Evolutionary conservation across 2,888 invertebrate species (phyloP), one percentile per base, ranked within the genome.

Genomic region (Desoria tigrina): DNA sequence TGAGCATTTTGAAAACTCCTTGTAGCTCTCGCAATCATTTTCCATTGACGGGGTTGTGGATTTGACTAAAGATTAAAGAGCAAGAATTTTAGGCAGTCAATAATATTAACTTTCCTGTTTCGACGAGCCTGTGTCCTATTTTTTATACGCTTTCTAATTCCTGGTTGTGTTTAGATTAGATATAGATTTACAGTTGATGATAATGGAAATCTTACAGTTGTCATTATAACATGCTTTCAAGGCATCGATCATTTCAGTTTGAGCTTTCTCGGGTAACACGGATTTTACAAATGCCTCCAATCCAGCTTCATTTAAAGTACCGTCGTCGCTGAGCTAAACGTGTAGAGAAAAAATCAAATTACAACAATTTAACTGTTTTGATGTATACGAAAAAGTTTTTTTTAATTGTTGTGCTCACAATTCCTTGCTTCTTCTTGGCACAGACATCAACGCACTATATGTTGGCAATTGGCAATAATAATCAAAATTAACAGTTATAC

Each of bases 401-500:
- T 56, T 32, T 9, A 28, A 28, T 9, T 28, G 21, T 55, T 28
- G 9, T 14, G 14, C 58, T 58, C 64, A 68, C 65, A 18, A 68
- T 28, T 53, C 61, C 62, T 23, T 18, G 24, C n/a, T 54, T 50
- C 32, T 68, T 65, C 62, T 57, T 59, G 3, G 1, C 0, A 26
- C 68, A 68, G 4, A 68, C 68, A 4, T n/a, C 32, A 0, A 24
- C 27, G 27, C 68, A 68, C 61, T 60, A 2, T n/a, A n/a, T n/a
- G n/a, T n/a, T n/a, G n/a, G n/a, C n/a, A n/a, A n/a, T n/a, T n/a
- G n/a, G n/a, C n/a, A n/a, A n/a, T n/a, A n/a, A n/a, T n/a, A n/a
- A n/a, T n/a, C n/a, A n/a, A n/a, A n/a, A n/a, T n/a, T n/a, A n/a
- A n/a, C n/a, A n/a, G n/a, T n/a, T n/a, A n/a, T n/a, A n/a, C n/a